Conservation (phyloP, 92 coral and sea anemone species). For the Scolanthus callimorphus region DNA sequence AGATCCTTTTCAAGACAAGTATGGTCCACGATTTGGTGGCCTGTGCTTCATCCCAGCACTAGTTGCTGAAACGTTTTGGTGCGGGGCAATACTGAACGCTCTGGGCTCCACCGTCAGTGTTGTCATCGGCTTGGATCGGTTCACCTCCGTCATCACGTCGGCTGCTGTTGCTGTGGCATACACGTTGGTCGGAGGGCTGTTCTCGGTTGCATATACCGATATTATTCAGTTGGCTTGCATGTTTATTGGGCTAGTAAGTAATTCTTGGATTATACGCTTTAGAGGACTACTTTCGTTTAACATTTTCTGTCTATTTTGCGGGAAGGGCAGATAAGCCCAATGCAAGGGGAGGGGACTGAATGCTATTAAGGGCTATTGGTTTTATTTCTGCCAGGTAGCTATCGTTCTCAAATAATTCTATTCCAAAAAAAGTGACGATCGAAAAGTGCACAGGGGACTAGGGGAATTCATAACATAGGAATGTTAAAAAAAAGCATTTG, state of each 20-base stretch:
- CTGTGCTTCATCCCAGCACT: constrained; percentile 86
- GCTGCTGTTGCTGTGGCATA: constrained; percentile 80
- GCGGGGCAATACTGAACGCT: constrained; percentile 86
- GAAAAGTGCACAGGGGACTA: too few relatives aligned
- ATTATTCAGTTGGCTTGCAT: constrained; percentile 89
- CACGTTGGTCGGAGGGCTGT: constrained; percentile 88
- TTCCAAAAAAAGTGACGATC: too few relatives aligned
- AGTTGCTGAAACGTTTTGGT: constrained; percentile 90
- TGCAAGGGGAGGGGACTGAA: too few relatives aligned
- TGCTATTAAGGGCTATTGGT: too few relatives aligned
- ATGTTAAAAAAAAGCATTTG: too few relatives aligned
- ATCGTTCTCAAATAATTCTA: too few relatives aligned
- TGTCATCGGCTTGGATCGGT: constrained; percentile 63
- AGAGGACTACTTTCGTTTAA: too few relatives aligned
- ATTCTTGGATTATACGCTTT: too few relatives aligned
- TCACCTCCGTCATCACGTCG: constrained; percentile 66
- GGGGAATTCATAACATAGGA: too few relatives aligned
- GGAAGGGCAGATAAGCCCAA: too few relatives aligned
- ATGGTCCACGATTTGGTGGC: constrained; percentile 88
- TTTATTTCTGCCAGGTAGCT: too few relatives aligned
- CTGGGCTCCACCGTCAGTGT: constrained; percentile 95
- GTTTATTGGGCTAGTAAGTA: constrained; percentile 89
- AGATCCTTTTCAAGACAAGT: constrained; percentile 85
- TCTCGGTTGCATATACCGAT: constrained; percentile 95
- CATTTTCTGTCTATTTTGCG: too few relatives aligned